Evolutionary conservation across 2,888 invertebrate genomes (phyloP).

Genomic region (Hydropsyche betteni): DNA sequence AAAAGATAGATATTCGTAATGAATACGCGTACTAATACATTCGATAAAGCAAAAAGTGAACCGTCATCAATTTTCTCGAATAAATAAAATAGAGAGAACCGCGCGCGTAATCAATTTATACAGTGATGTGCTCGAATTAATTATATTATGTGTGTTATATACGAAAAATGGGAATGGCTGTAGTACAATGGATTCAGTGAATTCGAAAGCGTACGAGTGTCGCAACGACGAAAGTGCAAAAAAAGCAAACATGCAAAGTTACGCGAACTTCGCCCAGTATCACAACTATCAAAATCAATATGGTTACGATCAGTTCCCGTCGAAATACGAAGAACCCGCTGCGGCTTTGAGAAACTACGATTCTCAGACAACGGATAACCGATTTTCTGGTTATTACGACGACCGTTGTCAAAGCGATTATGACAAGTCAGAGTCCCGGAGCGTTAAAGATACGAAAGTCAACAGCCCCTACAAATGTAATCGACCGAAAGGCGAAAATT

Average conservation of each 20-base stretch:
- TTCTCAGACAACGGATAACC: background rate
- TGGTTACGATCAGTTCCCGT: slow-evolving; percentile 54
- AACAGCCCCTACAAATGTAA: background rate
- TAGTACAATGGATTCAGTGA: slow-evolving; percentile 47
- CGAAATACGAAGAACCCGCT: slow-evolving; percentile 5
- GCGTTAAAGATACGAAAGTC: slow-evolving; percentile 6
- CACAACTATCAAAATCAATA: slow-evolving; percentile 37
- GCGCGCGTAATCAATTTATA: too few species aligned
- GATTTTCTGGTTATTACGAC: background rate
- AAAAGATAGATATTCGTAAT: slow-evolving; percentile 1
- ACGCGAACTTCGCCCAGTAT: slow-evolving; percentile 27
- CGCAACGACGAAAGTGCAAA: background rate
- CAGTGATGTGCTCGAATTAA: background rate
- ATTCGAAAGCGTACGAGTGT: slow-evolving; percentile 7
- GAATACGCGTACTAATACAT: background rate
- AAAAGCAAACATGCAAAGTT: slow-evolving; percentile 15
- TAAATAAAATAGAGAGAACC: too few species aligned
- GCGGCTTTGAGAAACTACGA: slow-evolving; percentile 25
- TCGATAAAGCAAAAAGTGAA: background rate
- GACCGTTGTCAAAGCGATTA: slow-evolving; percentile 6
- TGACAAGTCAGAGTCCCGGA: background rate
- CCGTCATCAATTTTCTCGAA: background rate
- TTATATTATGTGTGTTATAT: background rate
- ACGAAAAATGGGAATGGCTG: slow-evolving; percentile 32
- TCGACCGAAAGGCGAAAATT: background rate